Evolutionary conservation across 2,113 vertebrate species (phyloP), one percentile per base, ranked within the genome.

Genomic region (Ploceus nigricollis): DNA sequence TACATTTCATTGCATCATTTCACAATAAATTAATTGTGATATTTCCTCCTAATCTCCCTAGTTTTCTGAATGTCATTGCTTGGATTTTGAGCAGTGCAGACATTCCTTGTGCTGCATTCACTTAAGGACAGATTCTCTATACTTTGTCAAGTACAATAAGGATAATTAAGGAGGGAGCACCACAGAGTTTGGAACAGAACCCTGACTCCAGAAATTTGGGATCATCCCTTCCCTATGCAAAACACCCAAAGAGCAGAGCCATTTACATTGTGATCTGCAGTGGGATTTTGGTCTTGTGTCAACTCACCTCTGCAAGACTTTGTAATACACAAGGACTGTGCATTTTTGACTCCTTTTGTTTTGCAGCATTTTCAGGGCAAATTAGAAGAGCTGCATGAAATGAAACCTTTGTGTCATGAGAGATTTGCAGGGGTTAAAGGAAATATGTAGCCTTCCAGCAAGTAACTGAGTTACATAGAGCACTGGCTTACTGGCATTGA

Each of bases 41-140:
- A 50, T 73, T 91, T 90, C 10, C 11, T 91, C 11, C 40, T 70
- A 51, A 51, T 50, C 5, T 58, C 31, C 28, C 13, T 45, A n/a
- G 22, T 91, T 95, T 91, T 90, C 30, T 88, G 40, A 77, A 80
- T 60, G 22, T 78, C 27, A 30, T 61, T 83, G 30, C 39, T 92
- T 92, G 63, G 70, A 70, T 88, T 88, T 83, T 82, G 64, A 88
- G 31, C 40, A 78, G 22, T 40, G 40, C 13, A 35, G n/a, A 42
- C 28, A 37, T 50, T 76, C 33, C n/a, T 35, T 47, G 33, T 22
- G 3, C 44, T 44, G 11, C 20, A 28, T 91, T 93, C 39, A 10
- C 54, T 66, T 77, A 45, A 47, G 61, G 33, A 54, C 13, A 80
- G 23, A 72, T 48, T 77, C 13, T 88, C 39, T 73, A 28, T 47